Conservation (phyloP, 2,797 vertebrate species). For the Hybognathus amarus region DNA sequence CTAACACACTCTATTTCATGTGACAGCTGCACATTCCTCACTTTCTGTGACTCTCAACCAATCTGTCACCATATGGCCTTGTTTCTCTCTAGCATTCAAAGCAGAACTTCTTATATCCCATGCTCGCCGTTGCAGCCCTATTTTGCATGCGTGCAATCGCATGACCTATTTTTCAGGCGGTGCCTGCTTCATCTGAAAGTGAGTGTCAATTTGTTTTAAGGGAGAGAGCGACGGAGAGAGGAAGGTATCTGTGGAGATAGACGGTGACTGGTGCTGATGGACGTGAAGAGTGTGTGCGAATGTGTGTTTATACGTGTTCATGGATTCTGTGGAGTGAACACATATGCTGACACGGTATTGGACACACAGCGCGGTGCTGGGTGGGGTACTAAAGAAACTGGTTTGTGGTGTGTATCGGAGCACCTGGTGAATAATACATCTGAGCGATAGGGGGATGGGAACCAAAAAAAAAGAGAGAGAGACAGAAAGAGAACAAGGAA, state of each 20-base stretch:
- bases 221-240: conserved; percentile 33
- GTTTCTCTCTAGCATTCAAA: conserved; percentile 38
- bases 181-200: conserved; percentile 50
- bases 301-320: conserved; percentile 9
- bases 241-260: conserved; percentile 19
- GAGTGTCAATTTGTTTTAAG: conserved; percentile 52
- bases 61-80: conserved; percentile 53
- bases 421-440: conserved; percentile 62
- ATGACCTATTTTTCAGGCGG: conserved; percentile 57
- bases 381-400: conserved; percentile 42
- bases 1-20: conserved; percentile 44
- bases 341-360: conserved; percentile 27
- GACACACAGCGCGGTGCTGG: conserved; percentile 23
- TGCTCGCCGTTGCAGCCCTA: conserved; percentile 40
- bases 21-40: conserved; percentile 50
- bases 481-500: not conserved
- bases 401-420: conserved; percentile 46
- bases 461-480: not conserved
- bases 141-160: conserved; percentile 55
- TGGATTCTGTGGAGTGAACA: conserved; percentile 32
- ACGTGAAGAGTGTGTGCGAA: conserved; percentile 28
- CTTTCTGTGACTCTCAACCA: conserved; percentile 42
- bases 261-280: conserved; percentile 42
- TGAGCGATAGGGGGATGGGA: conserved; percentile 31
- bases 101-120: conserved; percentile 24